These are phyloP conservation scores for Penelope pileata DNA, from an alignment of 2,113 vertebrate genomes.

Conservation along the genomic window DNA sequence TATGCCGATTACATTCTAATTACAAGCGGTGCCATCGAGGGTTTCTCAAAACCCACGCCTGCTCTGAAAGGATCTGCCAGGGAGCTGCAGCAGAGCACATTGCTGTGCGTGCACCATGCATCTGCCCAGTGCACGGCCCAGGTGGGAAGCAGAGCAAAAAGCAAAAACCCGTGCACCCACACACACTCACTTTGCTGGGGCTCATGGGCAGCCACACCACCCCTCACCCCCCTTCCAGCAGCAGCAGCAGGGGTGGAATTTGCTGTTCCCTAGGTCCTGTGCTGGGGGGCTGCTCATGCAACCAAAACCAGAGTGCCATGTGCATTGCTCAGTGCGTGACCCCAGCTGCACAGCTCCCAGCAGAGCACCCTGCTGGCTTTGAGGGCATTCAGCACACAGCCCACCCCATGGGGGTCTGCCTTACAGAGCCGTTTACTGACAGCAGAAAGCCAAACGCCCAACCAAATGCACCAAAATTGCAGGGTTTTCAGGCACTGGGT, in stretches of 20 bases:
- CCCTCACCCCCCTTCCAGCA: accelerated
- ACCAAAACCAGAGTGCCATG: no score
- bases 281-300: no score
- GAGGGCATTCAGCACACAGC: accelerated
- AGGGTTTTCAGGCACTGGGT: not conserved
- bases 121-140: not conserved
- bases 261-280: accelerated
- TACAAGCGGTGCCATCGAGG: conserved; percentile 63
- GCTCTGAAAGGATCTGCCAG: conserved; percentile 63
- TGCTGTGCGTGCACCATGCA: conserved; percentile 29
- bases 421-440: not conserved
- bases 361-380: not conserved
- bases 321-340: not conserved
- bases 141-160: not conserved
- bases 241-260: accelerated
- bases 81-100: conserved; percentile 56
- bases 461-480: not conserved
- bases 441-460: not conserved
- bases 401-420: not conserved
- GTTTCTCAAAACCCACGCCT: conserved; percentile 64
- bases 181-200: accelerated
- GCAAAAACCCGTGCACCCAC: not conserved
- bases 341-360: accelerated
- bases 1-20: conserved; percentile 75
- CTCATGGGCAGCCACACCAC: accelerated